Conservation (phyloP, 1,140 invertebrate species). For the Heliothis virescens region DNA sequence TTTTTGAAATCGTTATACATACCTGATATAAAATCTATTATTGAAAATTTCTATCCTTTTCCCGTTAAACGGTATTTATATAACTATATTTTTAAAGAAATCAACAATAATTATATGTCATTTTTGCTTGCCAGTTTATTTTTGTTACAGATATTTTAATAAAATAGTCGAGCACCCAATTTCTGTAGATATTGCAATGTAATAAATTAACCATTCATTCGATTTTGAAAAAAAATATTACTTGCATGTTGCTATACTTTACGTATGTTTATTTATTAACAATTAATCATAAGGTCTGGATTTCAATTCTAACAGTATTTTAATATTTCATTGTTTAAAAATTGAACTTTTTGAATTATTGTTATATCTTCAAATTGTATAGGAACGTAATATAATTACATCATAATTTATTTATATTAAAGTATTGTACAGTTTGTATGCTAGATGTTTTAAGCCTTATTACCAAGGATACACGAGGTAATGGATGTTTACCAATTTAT, state of each 20-base stretch:
- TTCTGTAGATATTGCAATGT: not conserved
- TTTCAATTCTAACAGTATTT: slow-evolving; percentile 3
- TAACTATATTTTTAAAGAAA: slow-evolving; percentile 6
- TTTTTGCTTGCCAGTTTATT: not conserved
- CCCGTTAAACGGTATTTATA: not conserved
- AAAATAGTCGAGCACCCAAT: slow-evolving; percentile 40
- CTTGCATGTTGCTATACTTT: not conserved
- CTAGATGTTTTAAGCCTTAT: slow-evolving; percentile 6
- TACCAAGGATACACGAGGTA: slow-evolving; percentile 30
- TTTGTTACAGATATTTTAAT: slow-evolving; percentile 16
- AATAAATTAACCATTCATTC: not conserved
- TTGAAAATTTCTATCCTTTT: slow-evolving; percentile 7
- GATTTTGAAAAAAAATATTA: not conserved
- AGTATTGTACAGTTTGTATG: slow-evolving; percentile 23
- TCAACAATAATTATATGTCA: not conserved
- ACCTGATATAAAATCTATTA: slow-evolving; percentile 4
- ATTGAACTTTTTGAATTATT: not conserved
- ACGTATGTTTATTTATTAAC: not conserved
- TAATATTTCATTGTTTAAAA: not conserved
- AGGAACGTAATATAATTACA: slow-evolving; percentile 33
- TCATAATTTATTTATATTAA: slow-evolving; percentile 13
- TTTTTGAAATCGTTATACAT: slow-evolving; percentile 35
- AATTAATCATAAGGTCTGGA: not conserved
- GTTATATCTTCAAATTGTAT: slow-evolving; percentile 13
- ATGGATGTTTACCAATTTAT: slow-evolving; percentile 14